phyloP scores from a whole-genome alignment of 2,888 invertebrate genomes.

The Seira ritae region DNA sequence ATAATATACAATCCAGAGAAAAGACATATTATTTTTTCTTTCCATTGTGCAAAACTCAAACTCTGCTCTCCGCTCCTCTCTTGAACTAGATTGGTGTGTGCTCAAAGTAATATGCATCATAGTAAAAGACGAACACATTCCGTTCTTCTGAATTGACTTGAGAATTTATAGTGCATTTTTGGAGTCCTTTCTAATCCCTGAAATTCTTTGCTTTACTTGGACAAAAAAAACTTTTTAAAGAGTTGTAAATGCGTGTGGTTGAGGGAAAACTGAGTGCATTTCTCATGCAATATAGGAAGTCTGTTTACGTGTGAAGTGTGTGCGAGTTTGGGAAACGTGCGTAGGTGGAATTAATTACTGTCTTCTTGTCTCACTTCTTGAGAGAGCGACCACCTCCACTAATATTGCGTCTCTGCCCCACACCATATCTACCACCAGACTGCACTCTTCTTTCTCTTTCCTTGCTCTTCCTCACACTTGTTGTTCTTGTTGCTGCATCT shows the following conservation, averaged over 20 bases:
- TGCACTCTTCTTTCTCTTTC: background rate
- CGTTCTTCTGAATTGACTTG: too few species aligned
- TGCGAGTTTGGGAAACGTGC: slow-evolving; percentile 25
- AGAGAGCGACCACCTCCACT: background rate
- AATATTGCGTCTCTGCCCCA: background rate
- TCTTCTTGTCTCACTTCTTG: slow-evolving; percentile 22
- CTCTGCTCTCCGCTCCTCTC: too few species aligned
- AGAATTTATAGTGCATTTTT: too few species aligned
- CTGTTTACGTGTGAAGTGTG: slow-evolving; percentile 20
- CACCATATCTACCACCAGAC: background rate
- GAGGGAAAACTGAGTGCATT: slow-evolving; percentile 1
- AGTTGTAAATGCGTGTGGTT: background rate
- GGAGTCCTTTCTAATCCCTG: too few species aligned
- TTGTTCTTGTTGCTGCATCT: background rate
- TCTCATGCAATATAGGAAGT: background rate
- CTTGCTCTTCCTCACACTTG: background rate
- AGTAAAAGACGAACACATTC: too few species aligned
- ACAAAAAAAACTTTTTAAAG: background rate
- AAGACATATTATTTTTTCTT: too few species aligned
- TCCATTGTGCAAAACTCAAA: too few species aligned
- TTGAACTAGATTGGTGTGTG: too few species aligned
- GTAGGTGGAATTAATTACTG: slow-evolving; percentile 59
- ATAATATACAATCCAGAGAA: too few species aligned
- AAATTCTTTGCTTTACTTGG: too few species aligned
- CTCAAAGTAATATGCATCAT: too few species aligned